Base-by-base conservation (phyloP, 2,888 invertebrate species). In the Hypomecis punctinalis region DNA sequence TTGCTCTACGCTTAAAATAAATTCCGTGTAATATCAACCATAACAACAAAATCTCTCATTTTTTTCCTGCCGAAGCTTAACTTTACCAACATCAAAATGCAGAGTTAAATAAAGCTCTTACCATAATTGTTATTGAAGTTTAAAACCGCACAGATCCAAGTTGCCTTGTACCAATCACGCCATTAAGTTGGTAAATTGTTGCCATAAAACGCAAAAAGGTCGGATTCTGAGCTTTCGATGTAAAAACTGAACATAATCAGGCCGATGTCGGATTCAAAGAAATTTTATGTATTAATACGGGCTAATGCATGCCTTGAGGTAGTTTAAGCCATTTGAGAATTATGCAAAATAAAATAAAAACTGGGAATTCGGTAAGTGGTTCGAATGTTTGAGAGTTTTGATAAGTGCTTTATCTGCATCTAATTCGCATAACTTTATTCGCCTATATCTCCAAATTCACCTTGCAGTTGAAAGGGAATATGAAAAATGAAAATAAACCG, bases 171-270 rank as follows among this genome's bases (percentile, higher is more conserved):
- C 80, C 84, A 79, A 85, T 84, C 81, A 79, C 76, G 82, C 82
- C 76, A 83, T 87, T 85, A 84, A 80, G 73, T 77, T 68, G 78
- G 79, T 81, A 88, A 89, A 88, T 87, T 87, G 84, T 83, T 81
- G 79, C 72, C 84, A 84, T 88, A 86, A 85, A 84, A 88, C 84
- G 84, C 82, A 88, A 88, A 88, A 88, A 85, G 76, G 67, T 75
- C 64, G 75, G 76, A 84, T 82, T 84, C 81, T 61, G 65, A 47
- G 66, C 73, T 74, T 74, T 64, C 74, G 70, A 72, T 73, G 75
- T 71, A 75, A 72, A 68, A 79, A 48, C 63, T 51, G 46, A 56
- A 60, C 51, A 68, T 72, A 70, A 70, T 67, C 63, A 63, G 51
- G 56, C 69, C 68, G 71, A 63, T 67, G 68, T 62, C 63, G 69